phyloP scores from a whole-genome alignment of 1,140 invertebrate genomes.

The Drosophila pachea region DNA sequence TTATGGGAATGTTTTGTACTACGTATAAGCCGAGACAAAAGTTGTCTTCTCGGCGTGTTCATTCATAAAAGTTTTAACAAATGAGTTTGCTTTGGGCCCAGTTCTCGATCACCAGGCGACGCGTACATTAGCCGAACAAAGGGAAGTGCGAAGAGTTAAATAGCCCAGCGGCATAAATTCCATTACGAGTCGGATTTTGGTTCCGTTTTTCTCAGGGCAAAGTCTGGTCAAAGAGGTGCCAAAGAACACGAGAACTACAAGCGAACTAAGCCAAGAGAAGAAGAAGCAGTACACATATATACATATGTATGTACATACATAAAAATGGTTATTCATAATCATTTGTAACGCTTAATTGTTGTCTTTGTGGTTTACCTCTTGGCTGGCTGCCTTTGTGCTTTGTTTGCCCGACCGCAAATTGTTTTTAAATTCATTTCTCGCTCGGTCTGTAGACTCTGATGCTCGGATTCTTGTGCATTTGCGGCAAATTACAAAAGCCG shows the following conservation, averaged over 20 bases:
- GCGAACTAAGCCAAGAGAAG: constrained; percentile 13
- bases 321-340: constrained; percentile 74
- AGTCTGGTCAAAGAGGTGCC: constrained; percentile 8
- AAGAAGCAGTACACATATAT: constrained; percentile 5
- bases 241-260: constrained; percentile 15
- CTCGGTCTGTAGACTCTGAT: constrained; percentile 18
- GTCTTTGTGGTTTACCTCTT: constrained; percentile 73
- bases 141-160: constrained; percentile 24
- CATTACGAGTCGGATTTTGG: constrained; percentile 25
- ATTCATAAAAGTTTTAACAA: constrained; percentile 40
- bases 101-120: constrained; percentile 16
- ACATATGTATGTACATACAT: not conserved
- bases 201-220: constrained; percentile 43
- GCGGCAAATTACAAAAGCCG: constrained; percentile 68
- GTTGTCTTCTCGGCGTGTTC: constrained; percentile 5
- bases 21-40: not conserved
- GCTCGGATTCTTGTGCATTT: constrained; percentile 15
- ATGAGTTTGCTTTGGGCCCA: constrained; percentile 8
- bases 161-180: constrained; percentile 42
- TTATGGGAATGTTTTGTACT: not conserved
- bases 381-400: constrained; percentile 60
- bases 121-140: constrained; percentile 11
- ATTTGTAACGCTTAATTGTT: constrained; percentile 77
- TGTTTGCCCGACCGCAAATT: constrained; percentile 66
- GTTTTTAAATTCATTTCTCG: constrained; percentile 76